Percentiles rank a stretch among this genome's conserved stretches.
These are phyloP conservation scores for Xenopus tropicalis DNA, from an alignment of 2,113 vertebrate species.

Conservation along the genomic window DNA sequence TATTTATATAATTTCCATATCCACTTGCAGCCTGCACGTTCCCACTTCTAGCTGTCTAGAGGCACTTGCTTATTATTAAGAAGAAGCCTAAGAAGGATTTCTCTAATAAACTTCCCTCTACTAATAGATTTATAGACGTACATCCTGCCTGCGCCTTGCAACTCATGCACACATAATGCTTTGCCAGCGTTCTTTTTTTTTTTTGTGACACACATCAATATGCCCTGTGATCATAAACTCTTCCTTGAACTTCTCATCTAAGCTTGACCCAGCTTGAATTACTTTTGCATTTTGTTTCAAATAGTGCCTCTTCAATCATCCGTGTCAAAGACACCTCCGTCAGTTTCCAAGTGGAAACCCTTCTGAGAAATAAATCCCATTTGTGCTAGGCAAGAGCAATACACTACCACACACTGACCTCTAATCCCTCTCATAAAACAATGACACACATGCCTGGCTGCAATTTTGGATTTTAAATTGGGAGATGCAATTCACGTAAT, in stretches of 20 bases:
- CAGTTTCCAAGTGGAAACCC: not conserved
- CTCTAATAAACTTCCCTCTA: not conserved
- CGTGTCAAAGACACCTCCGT: not conserved
- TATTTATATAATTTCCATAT: too few species aligned
- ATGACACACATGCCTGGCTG: not conserved
- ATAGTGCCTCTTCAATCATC: slow-evolving; percentile 1
- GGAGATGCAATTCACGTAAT: not conserved
- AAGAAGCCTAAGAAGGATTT: too few species aligned
- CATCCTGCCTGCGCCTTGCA: not conserved
- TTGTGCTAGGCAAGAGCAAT: not conserved
- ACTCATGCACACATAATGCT: not conserved
- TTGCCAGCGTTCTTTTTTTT: not conserved
- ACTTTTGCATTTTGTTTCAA: slow-evolving; percentile 2
- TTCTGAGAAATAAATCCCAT: not conserved
- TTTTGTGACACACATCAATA: not conserved
- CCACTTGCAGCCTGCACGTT: too few species aligned
- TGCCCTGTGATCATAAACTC: not conserved
- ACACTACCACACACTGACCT: not conserved
- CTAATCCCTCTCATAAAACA: not conserved
- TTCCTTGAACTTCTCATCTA: not conserved
- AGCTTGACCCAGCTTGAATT: not conserved
- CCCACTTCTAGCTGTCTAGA: too few species aligned
- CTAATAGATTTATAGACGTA: not conserved
- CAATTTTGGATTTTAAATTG: not conserved
- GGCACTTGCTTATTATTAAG: too few species aligned